Evolutionary conservation across 1,140 invertebrate genomes (phyloP).

Genomic region (Papilio polyxenes): DNA sequence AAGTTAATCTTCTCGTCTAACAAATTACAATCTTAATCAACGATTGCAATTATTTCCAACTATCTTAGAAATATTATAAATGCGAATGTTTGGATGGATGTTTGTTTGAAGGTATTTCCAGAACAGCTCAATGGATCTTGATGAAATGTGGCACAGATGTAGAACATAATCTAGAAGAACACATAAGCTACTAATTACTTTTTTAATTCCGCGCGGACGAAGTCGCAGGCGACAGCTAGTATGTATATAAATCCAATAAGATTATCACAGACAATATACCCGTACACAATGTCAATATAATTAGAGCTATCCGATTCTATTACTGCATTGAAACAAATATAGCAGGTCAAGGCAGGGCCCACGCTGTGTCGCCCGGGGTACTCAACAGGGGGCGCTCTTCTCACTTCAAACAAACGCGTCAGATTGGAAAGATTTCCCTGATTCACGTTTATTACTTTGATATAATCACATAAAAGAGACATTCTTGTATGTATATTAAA

Average conservation of each 20-base stretch:
- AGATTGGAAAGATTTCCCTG: conserved; percentile 28
- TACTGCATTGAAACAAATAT: not conserved
- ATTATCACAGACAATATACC: not conserved
- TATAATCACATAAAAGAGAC: conserved; percentile 7
- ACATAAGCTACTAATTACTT: too few relatives aligned
- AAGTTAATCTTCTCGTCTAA: not conserved
- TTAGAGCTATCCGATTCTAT: conserved; percentile 4
- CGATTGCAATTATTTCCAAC: too few relatives aligned
- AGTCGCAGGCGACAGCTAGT: too few relatives aligned
- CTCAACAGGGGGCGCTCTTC: not conserved
- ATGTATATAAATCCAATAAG: not conserved
- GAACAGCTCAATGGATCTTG: too few relatives aligned
- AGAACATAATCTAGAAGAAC: too few relatives aligned
- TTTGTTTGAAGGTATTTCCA: too few relatives aligned
- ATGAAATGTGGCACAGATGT: too few relatives aligned
- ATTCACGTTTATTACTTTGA: conserved; percentile 7
- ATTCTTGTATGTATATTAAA: not conserved
- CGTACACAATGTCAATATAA: not conserved
- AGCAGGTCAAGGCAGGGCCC: conserved; percentile 15
- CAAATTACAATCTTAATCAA: not conserved
- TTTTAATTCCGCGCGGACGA: too few relatives aligned
- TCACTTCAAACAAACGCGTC: conserved; percentile 2
- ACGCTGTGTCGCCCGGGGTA: conserved; percentile 26
- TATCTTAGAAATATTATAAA: too few relatives aligned
- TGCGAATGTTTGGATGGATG: too few relatives aligned